Base-by-base conservation (phyloP, 2,797 vertebrate species). In the Rhabdophis nuchalis region DNA sequence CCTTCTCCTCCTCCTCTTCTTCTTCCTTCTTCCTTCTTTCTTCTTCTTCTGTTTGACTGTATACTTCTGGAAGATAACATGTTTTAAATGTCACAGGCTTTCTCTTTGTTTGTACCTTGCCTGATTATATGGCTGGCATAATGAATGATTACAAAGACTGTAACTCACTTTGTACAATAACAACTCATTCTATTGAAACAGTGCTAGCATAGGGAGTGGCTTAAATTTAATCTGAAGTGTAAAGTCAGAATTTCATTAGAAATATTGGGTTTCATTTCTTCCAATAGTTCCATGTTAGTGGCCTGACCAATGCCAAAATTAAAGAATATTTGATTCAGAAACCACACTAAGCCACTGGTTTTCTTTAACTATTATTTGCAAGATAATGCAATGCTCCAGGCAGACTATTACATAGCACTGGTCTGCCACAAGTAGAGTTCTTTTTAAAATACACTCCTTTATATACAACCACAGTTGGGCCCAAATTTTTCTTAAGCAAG, bases 161-260 rank as follows among this genome's bases (percentile, higher is more conserved):
- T 0, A 93, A 95, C 93, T 93, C 93, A 87, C 89, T 95, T 91
- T 91, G 90, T 91, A 93, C 90, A 95, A 52, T 93, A 94, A 91
- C 93, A 50, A 58, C n/a, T 41, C 77, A 64, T 36, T 56, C 1
- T 77, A 20, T 18, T 68, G 85, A n/a, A 77, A 77, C 16, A 88
- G 52, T 52, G 29, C 6, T 2, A 82, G 58, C 23, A 58, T 88
- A 54, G 50, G 12, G 2, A 57, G 3, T 77, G 11, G 1, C 27
- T 58, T 57, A 57, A 57, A 16, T 77, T 82, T 50, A 88, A 87
- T 77, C 53, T 57, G 61, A 57, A 91, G 18, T 57, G 86, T 18
- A 27, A 58, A n/a, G 14, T 50, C 54, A 91, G 36, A 91, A 32
- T 68, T 56, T 64, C 5, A 12, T n/a, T 36, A 58, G 25, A 25